Base-by-base conservation (phyloP, 2,113 vertebrate genomes). In the Campylorhamphus procurvoides region DNA sequence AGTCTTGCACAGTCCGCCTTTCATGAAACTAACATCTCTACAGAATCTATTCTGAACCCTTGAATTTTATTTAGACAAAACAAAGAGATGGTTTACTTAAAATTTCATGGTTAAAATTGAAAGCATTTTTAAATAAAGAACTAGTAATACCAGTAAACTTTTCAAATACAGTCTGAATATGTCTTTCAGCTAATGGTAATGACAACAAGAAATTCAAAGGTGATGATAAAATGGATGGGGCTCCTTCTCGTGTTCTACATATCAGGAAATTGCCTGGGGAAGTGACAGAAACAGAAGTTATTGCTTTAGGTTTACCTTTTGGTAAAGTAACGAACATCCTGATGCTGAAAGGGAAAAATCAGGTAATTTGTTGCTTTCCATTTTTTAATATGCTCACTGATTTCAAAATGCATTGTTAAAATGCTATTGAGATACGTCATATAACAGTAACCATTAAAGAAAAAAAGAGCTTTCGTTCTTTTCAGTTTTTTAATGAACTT, bases 271-370 rank as follows among this genome's bases (percentile, higher is more conserved):
- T 99, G 88, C 99, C 99, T 85, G 99, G 98, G 59, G 99, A 99
- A 97, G 99, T 99, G 71, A 99, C 99, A 15, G 99, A 99, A 95
- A 99, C 99, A 4, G 99, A 99, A 98, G 99, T 99, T 96, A 99
- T 99, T 90, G 99, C 99, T 93, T 98, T 99, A 76, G 99, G 99
- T 59, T 98, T 99, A 89, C 99, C 99, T 83, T 99, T 99, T 94
- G 99, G 99, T 84, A 99, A 99, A 97, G 99, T 99, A 95, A 99
- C 99, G 89, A 99, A 99, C 95, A 99, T 99, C 97, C 98, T 99
- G 47, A 99, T 99, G 77, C 97, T 99, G 78, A 99, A 99, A 98
- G 99, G 99, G 89, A 99, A 99, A 96, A 99, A 99, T 95, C 99
- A 99, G 99, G 99, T 99, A 97, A 97, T 90, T 87, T 47, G 10